A percentile compares a stretch with the other conserved stretches of the same genome.
Evolutionary conservation across 2,113 vertebrate species (phyloP).

Genomic region (Daboia siamensis): DNA sequence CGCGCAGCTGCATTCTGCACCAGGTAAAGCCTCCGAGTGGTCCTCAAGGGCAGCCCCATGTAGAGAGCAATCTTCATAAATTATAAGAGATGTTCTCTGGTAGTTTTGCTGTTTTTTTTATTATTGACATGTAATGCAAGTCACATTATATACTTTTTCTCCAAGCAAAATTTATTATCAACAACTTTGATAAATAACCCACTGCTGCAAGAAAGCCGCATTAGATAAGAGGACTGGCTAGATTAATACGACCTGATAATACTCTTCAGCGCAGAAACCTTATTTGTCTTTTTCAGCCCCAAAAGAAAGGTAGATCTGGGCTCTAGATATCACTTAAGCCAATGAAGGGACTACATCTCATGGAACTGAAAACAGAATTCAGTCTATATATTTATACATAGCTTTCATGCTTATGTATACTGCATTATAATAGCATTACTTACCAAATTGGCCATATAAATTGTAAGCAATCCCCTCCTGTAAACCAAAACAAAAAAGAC

Average conservation of each 20-base stretch:
- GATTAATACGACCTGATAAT: background rate
- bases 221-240: background rate
- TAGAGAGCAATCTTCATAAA: background rate
- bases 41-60: too few species aligned
- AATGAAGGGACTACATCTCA: background rate
- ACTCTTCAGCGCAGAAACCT: background rate
- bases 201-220: background rate
- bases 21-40: too few species aligned
- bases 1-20: too few species aligned
- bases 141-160: background rate
- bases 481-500: slow-evolving; percentile 43
- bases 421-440: slow-evolving; percentile 60
- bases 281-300: background rate
- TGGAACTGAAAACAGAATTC: background rate
- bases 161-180: background rate
- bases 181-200: background rate
- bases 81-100: background rate
- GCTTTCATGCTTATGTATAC: background rate
- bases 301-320: background rate
- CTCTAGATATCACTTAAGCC: background rate
- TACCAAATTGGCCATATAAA: slow-evolving; percentile 99
- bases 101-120: background rate
- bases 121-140: background rate
- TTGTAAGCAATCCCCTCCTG: slow-evolving; percentile 98
- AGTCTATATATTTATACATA: background rate